Base-by-base conservation (phyloP, 2,888 invertebrate species). In the Melieria picta region DNA sequence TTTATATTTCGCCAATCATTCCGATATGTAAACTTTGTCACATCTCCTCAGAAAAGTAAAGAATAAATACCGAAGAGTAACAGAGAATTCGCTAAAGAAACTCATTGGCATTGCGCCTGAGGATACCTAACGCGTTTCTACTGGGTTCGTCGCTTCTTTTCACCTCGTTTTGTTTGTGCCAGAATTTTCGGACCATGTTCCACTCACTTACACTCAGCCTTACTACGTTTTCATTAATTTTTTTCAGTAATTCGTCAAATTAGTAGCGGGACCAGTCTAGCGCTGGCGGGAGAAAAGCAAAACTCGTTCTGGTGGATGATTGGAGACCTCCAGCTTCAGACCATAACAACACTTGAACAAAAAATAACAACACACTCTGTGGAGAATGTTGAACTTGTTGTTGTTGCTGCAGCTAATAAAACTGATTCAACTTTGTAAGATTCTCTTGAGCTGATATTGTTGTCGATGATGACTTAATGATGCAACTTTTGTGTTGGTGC, bases 231-330 rank as follows among this genome's bases (percentile, higher is more conserved):
- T 57, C 56, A 65, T 65, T 65, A n/a, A 6, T 6, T 52, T 61
- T 50, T 70, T 70, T 64, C n/a, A 65, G 70, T 70, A 58, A 70
- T 70, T 70, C 65, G 65, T 70, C 64, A 70, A 70, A 58, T 70
- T 65, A 64, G 65, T 70, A 61, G 65, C 70, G 50, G 30, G 30
- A 30, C 30, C 30, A 30, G 30, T 30, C 30, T 30, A 30, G 30
- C 30, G 30, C 30, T 30, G 30, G 30, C 30, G 30, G 30, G 30
- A 30, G 30, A 30, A 30, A 30, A 30, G 30, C 30, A 30, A 30
- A 30, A 30, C 30, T 30, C 30, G 30, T 30, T 30, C 2, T 30
- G 30, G 30, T 30, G 30, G 3, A 30, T 30, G 30, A 2, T 30
- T 30, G 30, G 30, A 30, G 30, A 30, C 30, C 30, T 30, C 30